phyloP scores from a whole-genome alignment of 2,113 vertebrate species.

The Talpa occidentalis region DNA sequence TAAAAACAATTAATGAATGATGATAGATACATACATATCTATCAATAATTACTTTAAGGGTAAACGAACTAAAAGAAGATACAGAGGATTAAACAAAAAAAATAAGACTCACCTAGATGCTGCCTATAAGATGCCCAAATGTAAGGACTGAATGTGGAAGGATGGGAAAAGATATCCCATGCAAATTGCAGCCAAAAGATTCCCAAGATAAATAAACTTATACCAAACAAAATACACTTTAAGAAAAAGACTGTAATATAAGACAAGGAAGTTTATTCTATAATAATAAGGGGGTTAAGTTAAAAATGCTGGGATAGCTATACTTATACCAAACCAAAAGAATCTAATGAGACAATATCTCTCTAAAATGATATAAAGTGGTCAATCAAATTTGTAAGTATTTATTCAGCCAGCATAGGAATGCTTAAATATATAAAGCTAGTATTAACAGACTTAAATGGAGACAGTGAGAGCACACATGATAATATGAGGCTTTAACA shows the following conservation, averaged over 20 bases:
- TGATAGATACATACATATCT: background rate
- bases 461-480: background rate
- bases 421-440: background rate
- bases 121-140: background rate
- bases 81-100: background rate
- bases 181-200: background rate
- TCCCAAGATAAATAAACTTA: background rate
- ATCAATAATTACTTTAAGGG: background rate
- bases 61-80: background rate
- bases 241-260: background rate
- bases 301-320: too few species aligned
- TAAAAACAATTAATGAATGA: background rate
- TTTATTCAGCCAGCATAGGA: background rate
- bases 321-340: too few species aligned
- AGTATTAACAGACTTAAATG: background rate
- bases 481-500: background rate
- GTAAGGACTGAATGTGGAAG: background rate
- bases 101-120: background rate
- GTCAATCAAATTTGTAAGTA: background rate
- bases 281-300: background rate
- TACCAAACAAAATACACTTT: background rate
- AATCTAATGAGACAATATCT: too few species aligned
- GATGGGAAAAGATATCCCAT: background rate
- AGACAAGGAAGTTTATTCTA: background rate
- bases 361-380: too few species aligned